Base-by-base conservation (phyloP, 2,113 vertebrate genomes). In the Lota lota region DNA sequence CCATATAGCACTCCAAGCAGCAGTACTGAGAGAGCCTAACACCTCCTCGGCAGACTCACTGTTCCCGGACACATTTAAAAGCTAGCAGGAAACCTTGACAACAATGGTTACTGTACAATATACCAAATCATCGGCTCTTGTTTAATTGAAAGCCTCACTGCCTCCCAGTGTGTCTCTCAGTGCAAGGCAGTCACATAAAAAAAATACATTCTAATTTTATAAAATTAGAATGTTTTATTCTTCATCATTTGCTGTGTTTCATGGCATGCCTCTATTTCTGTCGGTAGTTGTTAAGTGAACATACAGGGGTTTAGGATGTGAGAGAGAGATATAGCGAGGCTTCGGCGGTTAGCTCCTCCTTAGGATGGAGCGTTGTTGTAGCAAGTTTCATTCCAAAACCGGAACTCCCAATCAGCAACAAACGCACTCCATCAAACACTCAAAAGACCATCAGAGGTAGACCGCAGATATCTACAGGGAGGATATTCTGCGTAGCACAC, bases 31-130 rank as follows among this genome's bases (percentile, higher is more conserved):
- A 20, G 66, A 54, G 22, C 70, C 61, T 16, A 71, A 58, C 18
- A 47, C 18, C 22, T 40, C 64, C 5, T 11, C 53, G 70, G 69
- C 61, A 72, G 24, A 21, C 67, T 82, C 74, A 84, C 75, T 77
- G 24, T 14, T 56, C 50, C 65, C 59, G 61, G 64, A 33, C 16
- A 54, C 22, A 70, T 63, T 51, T 59, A 1, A 57, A 24, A 47
- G 66, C 72, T 56, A 65, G 72, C 66, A 77, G 65, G 33, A 56
- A 47, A 50, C 72, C 21, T 36, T 65, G 63, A 67, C 3, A 69
- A 19, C 50, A 18, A 66, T 51, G 68, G 54, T 36, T 53, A 15
- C 57, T 64, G 53, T 63, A 28, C 65, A 17, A 36, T 64, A 22
- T 59, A 47, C 63, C 14, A 76, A 74, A 47, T 17, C 24, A 24